These are phyloP conservation scores for Neodon shergylaensis DNA, from an alignment of 2,113 vertebrate genomes.

Conservation along the genomic window DNA sequence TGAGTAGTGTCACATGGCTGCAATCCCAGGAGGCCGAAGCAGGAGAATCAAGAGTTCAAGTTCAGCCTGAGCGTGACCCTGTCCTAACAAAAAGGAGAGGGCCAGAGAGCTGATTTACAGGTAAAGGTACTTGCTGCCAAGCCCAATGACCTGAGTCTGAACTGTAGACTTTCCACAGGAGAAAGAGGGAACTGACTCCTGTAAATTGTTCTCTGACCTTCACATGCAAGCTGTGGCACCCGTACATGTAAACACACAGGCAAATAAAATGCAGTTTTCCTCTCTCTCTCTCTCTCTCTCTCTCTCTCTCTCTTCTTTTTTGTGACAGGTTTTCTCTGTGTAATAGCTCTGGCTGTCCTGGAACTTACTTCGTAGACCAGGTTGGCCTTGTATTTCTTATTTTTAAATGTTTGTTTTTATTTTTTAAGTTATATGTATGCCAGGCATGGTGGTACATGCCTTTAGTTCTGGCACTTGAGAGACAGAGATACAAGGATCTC, in stretches of 20 bases:
- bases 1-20: neutral
- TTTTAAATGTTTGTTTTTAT: neutral
- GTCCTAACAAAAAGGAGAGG: neutral
- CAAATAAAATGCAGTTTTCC: neutral
- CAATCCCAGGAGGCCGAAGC: neutral
- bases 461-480: neutral
- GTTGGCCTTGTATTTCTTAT: neutral
- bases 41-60: neutral
- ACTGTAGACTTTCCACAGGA: too few species aligned
- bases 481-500: neutral
- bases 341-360: too few species aligned
- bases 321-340: neutral
- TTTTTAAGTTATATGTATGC: neutral
- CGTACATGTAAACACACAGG: neutral
- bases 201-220: neutral
- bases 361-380: too few species aligned
- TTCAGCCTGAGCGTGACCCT: neutral
- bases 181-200: neutral
- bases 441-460: neutral
- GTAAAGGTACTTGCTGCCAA: neutral
- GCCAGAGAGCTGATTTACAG: neutral
- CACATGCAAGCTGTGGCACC: neutral
- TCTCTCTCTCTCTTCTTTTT: too few species aligned
- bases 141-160: neutral
- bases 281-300: neutral